Evolutionary conservation across 2,113 vertebrate genomes (phyloP).

Genomic region (Sapayoa aenigma): DNA sequence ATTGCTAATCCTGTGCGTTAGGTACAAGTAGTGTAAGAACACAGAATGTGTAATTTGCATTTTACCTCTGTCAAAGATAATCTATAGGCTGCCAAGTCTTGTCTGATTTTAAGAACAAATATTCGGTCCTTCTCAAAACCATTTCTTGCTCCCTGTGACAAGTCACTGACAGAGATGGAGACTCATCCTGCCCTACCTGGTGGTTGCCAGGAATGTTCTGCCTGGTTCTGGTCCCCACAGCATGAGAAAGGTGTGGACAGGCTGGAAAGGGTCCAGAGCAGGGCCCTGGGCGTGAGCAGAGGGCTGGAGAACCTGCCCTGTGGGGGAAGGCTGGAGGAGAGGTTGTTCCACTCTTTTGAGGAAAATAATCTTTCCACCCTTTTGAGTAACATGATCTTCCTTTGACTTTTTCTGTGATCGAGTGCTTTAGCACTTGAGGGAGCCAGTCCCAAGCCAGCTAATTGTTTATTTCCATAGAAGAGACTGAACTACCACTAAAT

Average conservation of each 20-base stretch:
- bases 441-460: not conserved
- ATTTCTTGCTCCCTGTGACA: not conserved
- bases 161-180: not conserved
- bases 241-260: fast-evolving
- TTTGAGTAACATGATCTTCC: not conserved
- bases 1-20: not conserved
- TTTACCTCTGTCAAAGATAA: not conserved
- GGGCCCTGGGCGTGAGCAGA: not conserved
- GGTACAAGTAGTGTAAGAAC: not conserved
- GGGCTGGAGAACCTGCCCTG: not conserved
- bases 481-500: not conserved
- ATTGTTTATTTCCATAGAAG: not conserved
- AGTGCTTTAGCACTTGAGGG: not conserved
- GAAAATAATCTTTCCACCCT: not conserved
- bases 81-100: not conserved
- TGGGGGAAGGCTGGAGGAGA: not conserved
- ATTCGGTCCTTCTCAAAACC: not conserved
- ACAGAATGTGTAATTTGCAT: not conserved
- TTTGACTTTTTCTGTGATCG: not conserved
- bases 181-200: not conserved
- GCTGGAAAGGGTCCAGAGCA: not conserved
- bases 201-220: not conserved
- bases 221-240: not conserved
- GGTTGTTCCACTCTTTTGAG: not conserved
- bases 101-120: not conserved